A percentile compares a stretch with the other conserved stretches of the same genome.
Evolutionary conservation across 1,140 invertebrate genomes (phyloP).

Genomic region (Lordiphosa collinella): DNA sequence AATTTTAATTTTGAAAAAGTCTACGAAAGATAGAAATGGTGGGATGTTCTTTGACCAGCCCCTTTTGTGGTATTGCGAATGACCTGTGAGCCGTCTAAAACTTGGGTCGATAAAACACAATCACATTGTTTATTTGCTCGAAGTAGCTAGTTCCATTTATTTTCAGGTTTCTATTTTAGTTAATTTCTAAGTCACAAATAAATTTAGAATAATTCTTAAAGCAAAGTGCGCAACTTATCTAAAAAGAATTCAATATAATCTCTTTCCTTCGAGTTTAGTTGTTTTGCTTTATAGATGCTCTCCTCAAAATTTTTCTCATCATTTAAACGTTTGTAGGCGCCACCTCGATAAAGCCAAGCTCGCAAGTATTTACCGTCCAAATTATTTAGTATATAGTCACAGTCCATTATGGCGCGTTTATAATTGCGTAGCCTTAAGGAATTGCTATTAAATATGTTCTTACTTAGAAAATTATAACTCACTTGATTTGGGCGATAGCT

Average conservation of each 20-base stretch:
- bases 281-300: conserved; percentile 20
- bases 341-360: conserved; percentile 49
- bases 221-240: conserved; percentile 26
- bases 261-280: conserved; percentile 4
- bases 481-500: conserved; percentile 40
- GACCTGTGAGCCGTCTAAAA: too few species aligned
- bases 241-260: conserved; percentile 43
- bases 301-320: conserved; percentile 40
- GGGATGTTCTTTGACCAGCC: too few species aligned
- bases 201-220: too few species aligned
- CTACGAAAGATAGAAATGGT: too few species aligned
- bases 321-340: conserved; percentile 30
- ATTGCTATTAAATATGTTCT: not conserved
- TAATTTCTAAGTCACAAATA: too few species aligned
- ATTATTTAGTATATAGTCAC: conserved; percentile 25
- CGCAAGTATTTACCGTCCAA: conserved; percentile 31
- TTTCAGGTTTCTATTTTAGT: too few species aligned
- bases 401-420: conserved; percentile 37
- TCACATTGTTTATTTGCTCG: too few species aligned
- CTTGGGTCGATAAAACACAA: too few species aligned
- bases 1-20: too few species aligned
- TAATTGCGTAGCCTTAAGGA: conserved; percentile 36
- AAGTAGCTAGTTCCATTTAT: too few species aligned
- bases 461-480: not conserved
- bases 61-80: too few species aligned